phyloP scores from a whole-genome alignment of 2,113 vertebrate genomes.

The Rhabdornis inornatus region DNA sequence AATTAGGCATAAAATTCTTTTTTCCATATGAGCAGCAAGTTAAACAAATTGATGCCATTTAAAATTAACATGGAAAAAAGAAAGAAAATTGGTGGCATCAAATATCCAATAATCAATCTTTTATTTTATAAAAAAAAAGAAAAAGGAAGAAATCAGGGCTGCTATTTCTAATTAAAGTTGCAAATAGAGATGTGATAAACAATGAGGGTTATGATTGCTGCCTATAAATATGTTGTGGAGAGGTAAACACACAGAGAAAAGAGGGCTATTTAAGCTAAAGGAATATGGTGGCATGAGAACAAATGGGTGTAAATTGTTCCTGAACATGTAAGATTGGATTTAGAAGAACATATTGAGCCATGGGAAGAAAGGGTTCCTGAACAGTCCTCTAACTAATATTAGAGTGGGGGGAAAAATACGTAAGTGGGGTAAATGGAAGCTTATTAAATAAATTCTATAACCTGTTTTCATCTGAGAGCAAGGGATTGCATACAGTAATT shows the following conservation, averaged over 20 bases:
- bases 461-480: neutral
- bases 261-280: slow-evolving; percentile 21
- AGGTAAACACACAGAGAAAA: neutral
- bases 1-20: slow-evolving; percentile 53
- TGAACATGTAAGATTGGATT: neutral
- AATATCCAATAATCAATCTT: slow-evolving; percentile 49
- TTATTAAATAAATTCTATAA: neutral
- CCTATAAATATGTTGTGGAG: neutral
- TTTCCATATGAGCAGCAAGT: neutral
- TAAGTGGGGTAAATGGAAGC: neutral
- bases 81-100: neutral
- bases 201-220: slow-evolving; percentile 49
- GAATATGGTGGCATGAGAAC: neutral
- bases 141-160: neutral
- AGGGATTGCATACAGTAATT: neutral
- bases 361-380: neutral
- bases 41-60: slow-evolving; percentile 49
- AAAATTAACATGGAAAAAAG: neutral
- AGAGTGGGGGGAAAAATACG: neutral
- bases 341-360: neutral
- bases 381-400: neutral
- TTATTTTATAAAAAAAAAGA: slow-evolving; percentile 20
- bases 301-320: slow-evolving; percentile 8
- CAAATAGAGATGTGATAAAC: slow-evolving; percentile 38
- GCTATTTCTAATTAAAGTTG: slow-evolving; percentile 44